These are phyloP conservation scores for Zygogramma bicolorata DNA, from an alignment of 2,888 invertebrate genomes.

Conservation along the genomic window DNA sequence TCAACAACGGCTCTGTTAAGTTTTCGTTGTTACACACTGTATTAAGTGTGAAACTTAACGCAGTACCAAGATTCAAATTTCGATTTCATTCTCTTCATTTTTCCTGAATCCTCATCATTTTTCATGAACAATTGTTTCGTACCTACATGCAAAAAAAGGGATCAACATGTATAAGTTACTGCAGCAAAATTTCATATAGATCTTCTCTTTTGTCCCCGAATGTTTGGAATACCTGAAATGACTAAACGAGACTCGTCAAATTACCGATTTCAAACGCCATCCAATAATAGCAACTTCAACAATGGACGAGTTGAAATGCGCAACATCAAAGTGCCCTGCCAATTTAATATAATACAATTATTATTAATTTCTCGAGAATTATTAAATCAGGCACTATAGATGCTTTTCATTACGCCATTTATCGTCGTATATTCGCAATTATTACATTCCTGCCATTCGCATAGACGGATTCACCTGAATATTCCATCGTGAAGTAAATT, in stretches of 20 bases:
- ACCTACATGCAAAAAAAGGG: too few species aligned
- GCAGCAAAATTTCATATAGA: too few species aligned
- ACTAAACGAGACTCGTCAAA: constrained; percentile 36
- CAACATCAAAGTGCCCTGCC: constrained; percentile 64
- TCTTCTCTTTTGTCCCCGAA: background rate
- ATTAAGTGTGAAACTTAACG: too few species aligned
- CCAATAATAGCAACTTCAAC: constrained; percentile 62
- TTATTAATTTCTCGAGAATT: constrained; percentile 66
- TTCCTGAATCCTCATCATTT: too few species aligned
- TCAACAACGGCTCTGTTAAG: too few species aligned
- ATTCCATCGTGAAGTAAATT: constrained; percentile 8
- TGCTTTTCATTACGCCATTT: constrained; percentile 58
- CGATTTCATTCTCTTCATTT: too few species aligned
- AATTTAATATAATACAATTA: constrained; percentile 66
- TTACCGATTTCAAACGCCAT: constrained; percentile 40
- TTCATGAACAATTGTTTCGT: too few species aligned
- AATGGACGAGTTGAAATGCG: constrained; percentile 62
- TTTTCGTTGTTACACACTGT: too few species aligned
- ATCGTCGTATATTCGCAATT: constrained; percentile 58
- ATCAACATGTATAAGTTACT: too few species aligned
- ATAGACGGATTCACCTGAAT: constrained; percentile 53
- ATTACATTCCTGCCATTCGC: constrained; percentile 60
- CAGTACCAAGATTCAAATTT: too few species aligned
- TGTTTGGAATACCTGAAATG: constrained; percentile 46
- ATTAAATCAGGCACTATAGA: constrained; percentile 62